phyloP scores from a whole-genome alignment of 1,140 invertebrate genomes.

The Solen grandis region DNA sequence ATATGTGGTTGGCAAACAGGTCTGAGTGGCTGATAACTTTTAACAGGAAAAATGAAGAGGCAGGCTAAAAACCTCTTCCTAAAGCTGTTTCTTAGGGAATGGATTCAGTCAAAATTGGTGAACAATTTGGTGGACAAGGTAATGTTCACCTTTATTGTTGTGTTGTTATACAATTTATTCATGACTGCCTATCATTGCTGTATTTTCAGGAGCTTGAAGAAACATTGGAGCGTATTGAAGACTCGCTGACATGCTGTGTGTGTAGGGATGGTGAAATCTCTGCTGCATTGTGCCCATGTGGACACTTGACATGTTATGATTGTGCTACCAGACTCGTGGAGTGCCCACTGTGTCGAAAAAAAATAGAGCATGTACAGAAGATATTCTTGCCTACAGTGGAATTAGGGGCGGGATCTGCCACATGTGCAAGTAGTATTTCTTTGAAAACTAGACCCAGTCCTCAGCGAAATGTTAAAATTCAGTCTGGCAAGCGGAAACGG shows the following conservation, averaged over 20 bases:
- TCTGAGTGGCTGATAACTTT: no score
- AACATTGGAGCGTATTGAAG: constrained; percentile 63
- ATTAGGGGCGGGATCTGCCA: constrained; percentile 6
- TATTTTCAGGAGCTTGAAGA: constrained; percentile 65
- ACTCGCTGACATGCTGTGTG: constrained; percentile 88
- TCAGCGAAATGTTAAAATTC: constrained; percentile 1
- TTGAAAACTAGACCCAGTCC: constrained; percentile 10
- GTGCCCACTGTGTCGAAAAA: constrained; percentile 90
- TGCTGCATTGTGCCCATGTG: constrained; percentile 94
- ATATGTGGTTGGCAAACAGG: no score
- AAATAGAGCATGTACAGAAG: constrained; percentile 68
- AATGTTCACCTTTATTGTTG: no score
- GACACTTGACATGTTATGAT: constrained; percentile 90
- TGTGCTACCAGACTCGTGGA: constrained; percentile 89
- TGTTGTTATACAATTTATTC: no score
- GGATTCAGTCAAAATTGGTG: no score
- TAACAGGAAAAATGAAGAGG: no score
- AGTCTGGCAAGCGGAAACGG: constrained; percentile 5
- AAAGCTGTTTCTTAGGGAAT: no score
- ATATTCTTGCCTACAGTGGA: constrained; percentile 64
- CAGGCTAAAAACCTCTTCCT: no score
- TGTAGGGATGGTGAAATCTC: constrained; percentile 94
- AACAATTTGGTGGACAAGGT: no score
- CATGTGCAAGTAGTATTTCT: constrained; percentile 24
- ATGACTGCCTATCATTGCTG: no score